Evolutionary conservation across 2,888 invertebrate genomes (phyloP).

Genomic region (Ferdinandea cuprea): DNA sequence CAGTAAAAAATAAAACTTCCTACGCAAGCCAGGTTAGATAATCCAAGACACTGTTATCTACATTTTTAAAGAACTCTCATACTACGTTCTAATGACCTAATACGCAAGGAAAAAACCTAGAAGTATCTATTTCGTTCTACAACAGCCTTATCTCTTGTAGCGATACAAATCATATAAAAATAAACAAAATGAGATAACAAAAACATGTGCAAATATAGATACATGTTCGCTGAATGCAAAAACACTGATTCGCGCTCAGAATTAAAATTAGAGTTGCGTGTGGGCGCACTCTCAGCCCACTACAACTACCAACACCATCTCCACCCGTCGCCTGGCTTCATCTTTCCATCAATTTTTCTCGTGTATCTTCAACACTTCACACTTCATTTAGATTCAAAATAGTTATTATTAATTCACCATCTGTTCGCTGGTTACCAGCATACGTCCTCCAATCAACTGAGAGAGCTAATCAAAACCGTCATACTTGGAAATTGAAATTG

Average conservation of each 20-base stretch:
- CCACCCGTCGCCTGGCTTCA: neutral
- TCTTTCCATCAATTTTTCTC: neutral
- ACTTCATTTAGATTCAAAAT: neutral
- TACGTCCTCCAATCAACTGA: neutral
- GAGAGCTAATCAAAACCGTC: conserved; percentile 8
- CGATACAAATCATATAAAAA: too few species aligned
- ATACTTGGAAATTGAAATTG: neutral
- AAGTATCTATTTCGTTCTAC: too few species aligned
- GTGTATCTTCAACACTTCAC: conserved; percentile 12
- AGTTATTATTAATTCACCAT: conserved; percentile 21
- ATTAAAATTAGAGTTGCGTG: neutral
- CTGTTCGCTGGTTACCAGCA: conserved; percentile 11
- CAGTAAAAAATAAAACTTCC: too few species aligned
- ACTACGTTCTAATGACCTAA: too few species aligned
- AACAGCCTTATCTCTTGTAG: too few species aligned
- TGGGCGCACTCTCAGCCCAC: neutral
- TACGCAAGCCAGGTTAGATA: too few species aligned
- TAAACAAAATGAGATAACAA: too few species aligned
- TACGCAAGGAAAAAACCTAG: too few species aligned
- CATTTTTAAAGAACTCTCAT: too few species aligned
- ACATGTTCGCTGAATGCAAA: neutral
- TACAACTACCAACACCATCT: too few species aligned
- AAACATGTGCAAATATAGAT: too few species aligned
- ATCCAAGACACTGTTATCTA: too few species aligned
- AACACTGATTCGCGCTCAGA: neutral